phyloP scores from a whole-genome alignment of 2,888 invertebrate genomes.

The Halictus ligatus region DNA sequence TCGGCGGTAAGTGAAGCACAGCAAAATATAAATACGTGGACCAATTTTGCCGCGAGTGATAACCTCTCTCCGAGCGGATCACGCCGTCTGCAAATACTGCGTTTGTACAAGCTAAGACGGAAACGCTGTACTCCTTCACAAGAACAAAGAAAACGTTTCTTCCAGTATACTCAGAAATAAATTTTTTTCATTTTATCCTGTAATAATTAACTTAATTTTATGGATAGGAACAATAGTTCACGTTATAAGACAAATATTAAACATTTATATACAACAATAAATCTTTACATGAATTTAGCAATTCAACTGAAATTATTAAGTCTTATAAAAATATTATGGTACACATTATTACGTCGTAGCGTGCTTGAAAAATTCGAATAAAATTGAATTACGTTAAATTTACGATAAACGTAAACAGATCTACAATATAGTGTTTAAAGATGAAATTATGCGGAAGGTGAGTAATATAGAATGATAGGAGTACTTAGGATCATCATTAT shows the following conservation, averaged over 20 bases:
- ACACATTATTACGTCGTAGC: background rate
- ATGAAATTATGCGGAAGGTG: background rate
- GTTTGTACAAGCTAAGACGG: background rate
- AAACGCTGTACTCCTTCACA: background rate
- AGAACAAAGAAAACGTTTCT: background rate
- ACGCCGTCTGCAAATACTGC: conserved; percentile 18
- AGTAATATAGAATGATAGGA: background rate
- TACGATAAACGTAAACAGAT: background rate
- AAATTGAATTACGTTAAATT: background rate
- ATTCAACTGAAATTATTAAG: background rate
- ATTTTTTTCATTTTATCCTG: background rate
- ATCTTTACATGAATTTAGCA: too few relatives aligned
- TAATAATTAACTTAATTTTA: background rate
- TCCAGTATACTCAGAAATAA: background rate
- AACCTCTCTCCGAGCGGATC: conserved; percentile 51
- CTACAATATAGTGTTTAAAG: background rate
- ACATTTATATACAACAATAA: background rate
- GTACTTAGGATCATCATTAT: background rate
- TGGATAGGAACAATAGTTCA: background rate
- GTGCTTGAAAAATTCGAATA: background rate
- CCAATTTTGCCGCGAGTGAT: conserved; percentile 47
- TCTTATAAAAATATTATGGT: background rate
- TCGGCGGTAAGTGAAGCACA: conserved; percentile 40
- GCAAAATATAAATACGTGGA: conserved; percentile 48
- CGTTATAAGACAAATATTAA: background rate